Conservation (phyloP, 2,888 invertebrate species). For the Standfussiana lucernea region DNA sequence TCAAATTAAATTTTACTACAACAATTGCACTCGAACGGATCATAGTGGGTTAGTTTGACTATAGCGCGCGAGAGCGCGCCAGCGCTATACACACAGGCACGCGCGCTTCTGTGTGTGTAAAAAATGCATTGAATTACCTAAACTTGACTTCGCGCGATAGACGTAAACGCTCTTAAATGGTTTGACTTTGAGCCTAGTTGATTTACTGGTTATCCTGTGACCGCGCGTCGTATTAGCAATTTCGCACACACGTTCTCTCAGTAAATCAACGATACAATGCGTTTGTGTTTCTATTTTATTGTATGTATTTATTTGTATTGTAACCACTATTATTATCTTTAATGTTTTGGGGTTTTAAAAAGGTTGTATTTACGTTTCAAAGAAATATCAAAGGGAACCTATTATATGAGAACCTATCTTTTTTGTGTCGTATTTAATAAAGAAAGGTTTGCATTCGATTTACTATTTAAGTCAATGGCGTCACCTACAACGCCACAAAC, state of each 20-base stretch:
- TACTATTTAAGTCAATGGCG: not conserved
- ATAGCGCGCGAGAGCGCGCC: too few species aligned
- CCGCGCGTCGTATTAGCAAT: not conserved
- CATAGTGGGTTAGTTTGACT: too few species aligned
- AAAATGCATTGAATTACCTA: too few species aligned
- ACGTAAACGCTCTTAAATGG: too few species aligned
- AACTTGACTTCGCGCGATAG: too few species aligned
- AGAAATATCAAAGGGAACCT: not conserved
- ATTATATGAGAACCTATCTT: not conserved
- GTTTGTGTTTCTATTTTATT: constrained; percentile 21
- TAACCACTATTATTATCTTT: not conserved
- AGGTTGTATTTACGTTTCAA: not conserved
- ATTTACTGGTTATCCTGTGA: not conserved
- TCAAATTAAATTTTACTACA: too few species aligned
- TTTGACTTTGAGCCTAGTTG: not conserved
- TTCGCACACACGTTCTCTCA: constrained; percentile 35
- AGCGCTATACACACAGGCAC: too few species aligned
- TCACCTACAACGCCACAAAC: not conserved
- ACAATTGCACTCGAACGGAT: too few species aligned
- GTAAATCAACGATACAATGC: constrained; percentile 47
- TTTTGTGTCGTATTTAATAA: not conserved
- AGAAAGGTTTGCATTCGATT: not conserved
- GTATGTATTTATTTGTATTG: constrained; percentile 24
- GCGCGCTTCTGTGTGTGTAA: too few species aligned
- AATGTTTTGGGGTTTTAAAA: not conserved